Evolutionary conservation across 2,888 invertebrate genomes (phyloP).

Genomic region (Thelaira solivaga): DNA sequence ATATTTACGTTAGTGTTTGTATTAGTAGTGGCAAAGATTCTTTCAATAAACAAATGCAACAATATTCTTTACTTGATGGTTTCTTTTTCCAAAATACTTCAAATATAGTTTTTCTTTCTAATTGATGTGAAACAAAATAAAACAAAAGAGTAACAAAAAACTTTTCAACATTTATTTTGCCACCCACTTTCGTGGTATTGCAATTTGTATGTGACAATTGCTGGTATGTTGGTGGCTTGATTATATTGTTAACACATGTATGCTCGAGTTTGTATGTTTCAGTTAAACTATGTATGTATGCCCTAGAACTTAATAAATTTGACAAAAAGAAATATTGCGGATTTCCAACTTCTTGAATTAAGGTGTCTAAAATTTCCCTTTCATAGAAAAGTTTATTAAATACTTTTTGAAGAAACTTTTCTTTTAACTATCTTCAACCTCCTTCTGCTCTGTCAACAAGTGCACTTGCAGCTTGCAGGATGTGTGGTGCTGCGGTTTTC

Average conservation of each 20-base stretch:
- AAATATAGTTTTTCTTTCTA: conserved; percentile 52
- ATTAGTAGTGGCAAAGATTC: not conserved
- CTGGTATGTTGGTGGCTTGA: not conserved
- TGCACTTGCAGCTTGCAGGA: not conserved
- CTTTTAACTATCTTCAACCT: not conserved
- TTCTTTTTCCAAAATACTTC: conserved; percentile 20
- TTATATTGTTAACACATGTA: not conserved
- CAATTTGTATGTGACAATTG: conserved; percentile 6
- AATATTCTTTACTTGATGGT: conserved; percentile 25
- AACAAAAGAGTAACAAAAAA: not conserved
- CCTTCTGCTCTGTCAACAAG: not conserved
- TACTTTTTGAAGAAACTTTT: not conserved
- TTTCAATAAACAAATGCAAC: conserved; percentile 15
- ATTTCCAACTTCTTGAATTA: conserved; percentile 20
- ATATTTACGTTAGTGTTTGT: not conserved
- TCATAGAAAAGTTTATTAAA: not conserved
- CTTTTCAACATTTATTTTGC: conserved; percentile 25
- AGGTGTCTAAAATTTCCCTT: conserved; percentile 14
- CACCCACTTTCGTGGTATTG: conserved; percentile 4
- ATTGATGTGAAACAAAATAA: conserved; percentile 39
- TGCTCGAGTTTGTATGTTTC: too few relatives aligned
- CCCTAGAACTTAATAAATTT: not conserved
- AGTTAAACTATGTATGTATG: too few relatives aligned
- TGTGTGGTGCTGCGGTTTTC: too few relatives aligned
- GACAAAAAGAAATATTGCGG: conserved; percentile 10